phyloP scores from a whole-genome alignment of 2,888 invertebrate genomes.

The Cephus runcator region DNA sequence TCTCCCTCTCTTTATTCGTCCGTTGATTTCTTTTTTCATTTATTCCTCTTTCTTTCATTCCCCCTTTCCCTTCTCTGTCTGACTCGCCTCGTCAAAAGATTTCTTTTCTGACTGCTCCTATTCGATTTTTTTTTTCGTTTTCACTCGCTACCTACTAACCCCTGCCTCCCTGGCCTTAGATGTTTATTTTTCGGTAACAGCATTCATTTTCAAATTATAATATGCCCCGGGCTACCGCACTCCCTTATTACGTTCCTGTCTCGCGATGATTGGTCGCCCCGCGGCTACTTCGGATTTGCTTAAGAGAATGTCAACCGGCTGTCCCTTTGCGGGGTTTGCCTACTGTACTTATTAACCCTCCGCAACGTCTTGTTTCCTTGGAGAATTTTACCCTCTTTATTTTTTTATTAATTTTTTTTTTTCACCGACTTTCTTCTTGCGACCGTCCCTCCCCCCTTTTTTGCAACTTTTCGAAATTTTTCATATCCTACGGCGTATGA shows the following conservation, averaged over 20 bases:
- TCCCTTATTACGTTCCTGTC: neutral
- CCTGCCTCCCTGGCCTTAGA: neutral
- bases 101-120: neutral
- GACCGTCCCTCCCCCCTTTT: neutral
- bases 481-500: too few relatives aligned
- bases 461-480: too few relatives aligned
- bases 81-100: conserved; percentile 4
- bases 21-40: too few relatives aligned
- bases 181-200: neutral
- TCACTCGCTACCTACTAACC: neutral
- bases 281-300: neutral
- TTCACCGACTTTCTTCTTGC: neutral
- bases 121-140: neutral
- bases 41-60: neutral
- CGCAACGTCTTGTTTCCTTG: neutral
- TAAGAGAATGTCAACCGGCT: neutral
- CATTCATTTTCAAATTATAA: neutral
- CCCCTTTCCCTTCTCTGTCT: conserved; percentile 7
- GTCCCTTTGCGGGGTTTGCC: neutral
- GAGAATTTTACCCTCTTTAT: neutral
- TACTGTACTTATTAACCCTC: neutral
- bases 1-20: neutral
- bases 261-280: neutral
- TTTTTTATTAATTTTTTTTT: neutral
- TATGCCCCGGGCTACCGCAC: neutral